Percentiles rank a stretch among this genome's conserved stretches.
These are phyloP conservation scores for Acronicta psi DNA, from an alignment of 2,888 invertebrate species.

Conservation along the genomic window DNA sequence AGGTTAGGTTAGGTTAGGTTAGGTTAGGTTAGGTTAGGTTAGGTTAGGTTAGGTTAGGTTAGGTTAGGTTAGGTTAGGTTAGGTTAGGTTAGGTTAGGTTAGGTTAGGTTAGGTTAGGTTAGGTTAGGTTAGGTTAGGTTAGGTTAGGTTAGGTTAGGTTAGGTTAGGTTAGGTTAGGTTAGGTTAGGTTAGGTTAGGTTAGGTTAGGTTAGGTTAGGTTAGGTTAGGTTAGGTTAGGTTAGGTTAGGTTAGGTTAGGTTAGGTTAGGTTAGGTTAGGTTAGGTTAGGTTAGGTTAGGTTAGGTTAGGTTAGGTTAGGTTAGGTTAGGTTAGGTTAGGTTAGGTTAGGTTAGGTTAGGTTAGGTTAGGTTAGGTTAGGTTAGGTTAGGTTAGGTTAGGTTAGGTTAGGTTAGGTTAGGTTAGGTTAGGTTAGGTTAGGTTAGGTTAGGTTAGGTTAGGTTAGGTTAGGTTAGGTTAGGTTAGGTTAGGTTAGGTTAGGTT, in stretches of 20 bases:
- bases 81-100: conserved; percentile 14
- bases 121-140: conserved; percentile 33
- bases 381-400: conserved; percentile 30
- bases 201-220: conserved; percentile 43
- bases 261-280: conserved; percentile 42
- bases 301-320: conserved; percentile 30
- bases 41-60: conserved; percentile 27
- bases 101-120: conserved; percentile 40
- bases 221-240: conserved; percentile 33
- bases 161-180: conserved; percentile 27
- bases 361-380: conserved; percentile 37
- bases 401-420: conserved; percentile 28
- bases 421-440: conserved; percentile 28
- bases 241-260: conserved; percentile 29
- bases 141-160: conserved; percentile 27
- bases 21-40: conserved; percentile 30
- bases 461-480: conserved; percentile 28
- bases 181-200: conserved; percentile 34
- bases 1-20: conserved; percentile 36
- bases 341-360: conserved; percentile 33
- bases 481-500: conserved; percentile 29
- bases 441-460: conserved; percentile 29
- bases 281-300: conserved; percentile 34
- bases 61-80: conserved; percentile 31
- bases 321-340: conserved; percentile 31